Base-by-base conservation (phyloP, 2,113 vertebrate species). In the Crocuta crocuta region DNA sequence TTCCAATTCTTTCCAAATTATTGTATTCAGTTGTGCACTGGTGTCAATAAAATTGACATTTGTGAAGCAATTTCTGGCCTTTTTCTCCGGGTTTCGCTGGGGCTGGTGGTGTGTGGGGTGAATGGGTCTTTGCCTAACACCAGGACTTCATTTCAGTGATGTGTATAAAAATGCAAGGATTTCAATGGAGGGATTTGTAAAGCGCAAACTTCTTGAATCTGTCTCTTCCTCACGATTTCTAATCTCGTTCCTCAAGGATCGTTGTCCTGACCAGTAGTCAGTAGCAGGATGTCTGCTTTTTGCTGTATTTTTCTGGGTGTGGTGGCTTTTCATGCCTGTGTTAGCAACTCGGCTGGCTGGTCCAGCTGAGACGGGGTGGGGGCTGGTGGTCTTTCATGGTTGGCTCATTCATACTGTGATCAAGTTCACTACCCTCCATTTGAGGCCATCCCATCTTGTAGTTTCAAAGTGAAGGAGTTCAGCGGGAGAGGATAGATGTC, bases 1-100 rank as follows among this genome's bases (percentile, higher is more conserved):
- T 98, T 98, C 96, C 93, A 96, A 97, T 98, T 98, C 98, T 99
- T 98, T 98, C 97, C 94, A 98, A 98, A 98, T 99, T 97, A 98
- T 98, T 99, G 99, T 99, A 99, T 99, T 97, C 98, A 98, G 98
- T 98, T 99, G 98, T 99, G 98, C 99, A 99, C 99, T 99, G 99
- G 99, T 99, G 99, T 99, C 99, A 99, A 99, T 99, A 99, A 99
- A 99, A 99, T 99, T 98, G 97, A 99, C 98, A 98, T 98, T 98
- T 99, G 99, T 99, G 98, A 98, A 99, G 99, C 98, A 98, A 99
- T 98, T 98, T 99, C 98, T 98, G 98, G 98, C 98, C 98, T 99
- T 99, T 99, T 99, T 99, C 99, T 99, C 97, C 97, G 98, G 97
- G 98, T 98, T 98, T 98, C 78, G 83, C 98, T 98, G 98, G 98